Evolutionary conservation across 2,797 vertebrate species (phyloP).

Genomic region (Tolypeutes matacus): DNA sequence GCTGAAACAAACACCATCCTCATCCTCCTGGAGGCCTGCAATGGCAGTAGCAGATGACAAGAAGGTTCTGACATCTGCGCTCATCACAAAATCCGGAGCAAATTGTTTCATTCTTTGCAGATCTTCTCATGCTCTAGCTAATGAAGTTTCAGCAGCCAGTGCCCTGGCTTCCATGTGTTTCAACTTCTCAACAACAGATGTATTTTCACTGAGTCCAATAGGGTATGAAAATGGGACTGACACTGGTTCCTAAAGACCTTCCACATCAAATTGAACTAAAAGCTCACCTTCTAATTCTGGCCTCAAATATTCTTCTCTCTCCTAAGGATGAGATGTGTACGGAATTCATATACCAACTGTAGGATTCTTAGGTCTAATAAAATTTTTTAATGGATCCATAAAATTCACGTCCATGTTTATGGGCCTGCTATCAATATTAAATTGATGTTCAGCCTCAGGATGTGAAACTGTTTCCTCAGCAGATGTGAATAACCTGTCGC

Average conservation of each 20-base stretch:
- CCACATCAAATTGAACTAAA: slow-evolving; percentile 90
- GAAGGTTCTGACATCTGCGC: no score
- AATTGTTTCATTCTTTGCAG: slow-evolving; percentile 94
- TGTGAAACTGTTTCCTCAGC: slow-evolving; percentile 91
- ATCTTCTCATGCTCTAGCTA: slow-evolving; percentile 92
- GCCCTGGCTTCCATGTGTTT: slow-evolving; percentile 90
- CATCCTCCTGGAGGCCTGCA: no score
- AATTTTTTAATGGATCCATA: no score
- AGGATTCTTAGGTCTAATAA: no score
- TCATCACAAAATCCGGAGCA: slow-evolving; percentile 80
- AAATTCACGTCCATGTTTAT: slow-evolving; percentile 88
- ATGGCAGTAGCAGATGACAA: no score
- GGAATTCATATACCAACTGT: slow-evolving; percentile 84
- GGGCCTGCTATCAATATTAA: slow-evolving; percentile 89
- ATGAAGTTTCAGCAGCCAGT: slow-evolving; percentile 90
- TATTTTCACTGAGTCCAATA: slow-evolving; percentile 75
- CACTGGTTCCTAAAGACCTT: slow-evolving; percentile 90
- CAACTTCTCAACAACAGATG: slow-evolving; percentile 87
- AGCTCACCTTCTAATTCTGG: slow-evolving; percentile 89
- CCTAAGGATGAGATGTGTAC: slow-evolving; percentile 91
- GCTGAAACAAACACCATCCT: no score
- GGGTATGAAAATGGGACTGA: slow-evolving; percentile 63
- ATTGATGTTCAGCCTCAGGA: slow-evolving; percentile 91
- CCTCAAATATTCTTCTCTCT: slow-evolving; percentile 91
- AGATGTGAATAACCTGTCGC: slow-evolving; percentile 91